Percentiles rank a stretch among this genome's conserved stretches.
Conservation (phyloP, 2,113 vertebrate species). For the Aphyosemion australe region DNA sequence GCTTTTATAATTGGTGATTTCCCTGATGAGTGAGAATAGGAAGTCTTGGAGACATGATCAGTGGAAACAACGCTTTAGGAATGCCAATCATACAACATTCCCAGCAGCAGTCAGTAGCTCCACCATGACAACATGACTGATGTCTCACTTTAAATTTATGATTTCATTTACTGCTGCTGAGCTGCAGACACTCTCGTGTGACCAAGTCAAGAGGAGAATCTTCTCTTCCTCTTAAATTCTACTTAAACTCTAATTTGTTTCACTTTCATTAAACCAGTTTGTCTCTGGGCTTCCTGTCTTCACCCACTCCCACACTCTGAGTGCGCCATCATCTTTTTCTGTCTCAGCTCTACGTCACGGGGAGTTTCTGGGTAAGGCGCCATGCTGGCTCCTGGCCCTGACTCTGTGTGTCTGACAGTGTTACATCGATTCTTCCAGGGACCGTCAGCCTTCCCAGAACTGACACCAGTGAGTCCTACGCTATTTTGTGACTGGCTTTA, state of each 20-base stretch:
- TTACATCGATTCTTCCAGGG: slow-evolving; percentile 40
- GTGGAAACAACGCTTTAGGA: slow-evolving; percentile 14
- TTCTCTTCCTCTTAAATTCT: slow-evolving; percentile 13
- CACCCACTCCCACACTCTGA: slow-evolving; percentile 31
- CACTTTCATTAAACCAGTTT: no score
- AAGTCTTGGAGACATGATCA: not conserved
- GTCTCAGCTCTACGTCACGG: slow-evolving; percentile 33
- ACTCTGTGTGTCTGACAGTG: slow-evolving; percentile 37
- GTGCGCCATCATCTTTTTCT: slow-evolving; percentile 59
- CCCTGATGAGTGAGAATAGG: no score
- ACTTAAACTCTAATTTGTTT: slow-evolving; percentile 8
- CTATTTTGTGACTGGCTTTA: slow-evolving; percentile 2
- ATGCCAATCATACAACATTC: slow-evolving; percentile 22
- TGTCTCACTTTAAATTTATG: slow-evolving; percentile 34
- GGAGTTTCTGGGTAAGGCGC: slow-evolving; percentile 52
- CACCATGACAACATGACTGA: slow-evolving; percentile 11
- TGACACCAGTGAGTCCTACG: slow-evolving; percentile 22
- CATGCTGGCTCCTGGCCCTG: slow-evolving; percentile 46
- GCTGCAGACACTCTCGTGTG: not conserved
- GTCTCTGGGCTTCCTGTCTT: slow-evolving; percentile 30
- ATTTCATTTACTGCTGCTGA: slow-evolving; percentile 17
- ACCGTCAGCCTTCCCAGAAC: slow-evolving; percentile 33
- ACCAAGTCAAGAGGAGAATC: not conserved
- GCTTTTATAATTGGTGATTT: no score
- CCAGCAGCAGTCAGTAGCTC: not conserved